These are phyloP conservation scores for Heloderma charlesbogerti DNA, from an alignment of 2,113 vertebrate genomes.

Conservation along the genomic window DNA sequence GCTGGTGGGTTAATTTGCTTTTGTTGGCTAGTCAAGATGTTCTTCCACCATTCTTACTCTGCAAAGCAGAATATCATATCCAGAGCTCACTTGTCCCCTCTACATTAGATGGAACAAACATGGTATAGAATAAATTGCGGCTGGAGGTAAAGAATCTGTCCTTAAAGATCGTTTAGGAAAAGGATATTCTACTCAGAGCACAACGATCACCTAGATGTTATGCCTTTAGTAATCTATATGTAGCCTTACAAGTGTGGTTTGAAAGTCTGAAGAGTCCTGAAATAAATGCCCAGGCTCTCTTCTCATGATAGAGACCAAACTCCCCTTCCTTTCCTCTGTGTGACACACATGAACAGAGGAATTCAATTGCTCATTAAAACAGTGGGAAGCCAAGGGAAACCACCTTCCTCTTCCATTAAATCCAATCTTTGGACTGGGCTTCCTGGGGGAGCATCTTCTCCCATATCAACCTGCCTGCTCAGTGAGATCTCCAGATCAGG, in stretches of 20 bases:
- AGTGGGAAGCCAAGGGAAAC: too few relatives aligned
- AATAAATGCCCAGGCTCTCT: not conserved
- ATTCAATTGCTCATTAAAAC: too few relatives aligned
- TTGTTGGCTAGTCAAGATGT: slow-evolving; percentile 18
- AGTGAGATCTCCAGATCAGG: too few relatives aligned
- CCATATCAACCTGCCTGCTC: too few relatives aligned
- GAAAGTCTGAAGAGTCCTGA: not conserved
- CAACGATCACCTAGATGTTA: not conserved
- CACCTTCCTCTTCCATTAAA: too few relatives aligned
- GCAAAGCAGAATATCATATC: slow-evolving; percentile 2
- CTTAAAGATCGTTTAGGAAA: not conserved
- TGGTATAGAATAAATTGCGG: not conserved
- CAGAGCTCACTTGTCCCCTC: not conserved
- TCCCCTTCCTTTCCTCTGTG: not conserved
- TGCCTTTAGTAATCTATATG: too few relatives aligned
- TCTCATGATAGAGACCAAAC: not conserved
- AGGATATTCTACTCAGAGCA: not conserved
- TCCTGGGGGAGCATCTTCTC: too few relatives aligned
- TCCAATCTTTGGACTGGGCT: too few relatives aligned
- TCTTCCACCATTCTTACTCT: slow-evolving; percentile 6
- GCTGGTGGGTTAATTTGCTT: slow-evolving; percentile 18
- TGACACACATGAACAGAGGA: too few relatives aligned
- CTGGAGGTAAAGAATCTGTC: not conserved
- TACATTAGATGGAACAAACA: not conserved
- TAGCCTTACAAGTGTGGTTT: not conserved